Percentiles rank a stretch among this genome's conserved stretches.
These are phyloP conservation scores for Tuta absoluta DNA, from an alignment of 2,888 invertebrate genomes.

Conservation along the genomic window DNA sequence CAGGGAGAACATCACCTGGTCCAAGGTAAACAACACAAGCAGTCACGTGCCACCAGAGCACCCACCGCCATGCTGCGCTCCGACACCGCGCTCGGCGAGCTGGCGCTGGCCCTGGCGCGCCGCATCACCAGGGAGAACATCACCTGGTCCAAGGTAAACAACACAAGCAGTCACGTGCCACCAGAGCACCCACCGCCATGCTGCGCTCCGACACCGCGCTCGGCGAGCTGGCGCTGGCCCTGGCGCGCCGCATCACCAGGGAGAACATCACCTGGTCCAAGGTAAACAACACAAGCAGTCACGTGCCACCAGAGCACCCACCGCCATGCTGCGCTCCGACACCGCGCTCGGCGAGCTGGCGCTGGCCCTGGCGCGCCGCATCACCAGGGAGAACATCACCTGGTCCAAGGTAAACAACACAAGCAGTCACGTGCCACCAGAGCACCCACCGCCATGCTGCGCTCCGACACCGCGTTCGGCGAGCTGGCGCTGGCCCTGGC, in stretches of 20 bases:
- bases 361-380: conserved; percentile 85
- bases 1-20: conserved; percentile 88
- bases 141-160: conserved; percentile 88
- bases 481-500: conserved; percentile 86
- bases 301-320: conserved; percentile 83
- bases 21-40: conserved; percentile 78
- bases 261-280: conserved; percentile 90
- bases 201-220: conserved; percentile 82
- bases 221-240: conserved; percentile 83
- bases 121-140: conserved; percentile 87
- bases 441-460: conserved; percentile 80
- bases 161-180: conserved; percentile 78
- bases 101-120: conserved; percentile 86
- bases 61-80: conserved; percentile 81
- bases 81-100: conserved; percentile 82
- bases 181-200: conserved; percentile 81
- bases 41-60: conserved; percentile 83
- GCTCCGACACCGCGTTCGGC: conserved; percentile 82
- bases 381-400: conserved; percentile 86
- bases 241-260: conserved; percentile 87
- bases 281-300: conserved; percentile 71
- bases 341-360: conserved; percentile 83
- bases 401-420: conserved; percentile 85
- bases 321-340: conserved; percentile 81
- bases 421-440: conserved; percentile 82